phyloP scores from a whole-genome alignment of 2,797 vertebrate genomes.

The Diplodus sargus region DNA sequence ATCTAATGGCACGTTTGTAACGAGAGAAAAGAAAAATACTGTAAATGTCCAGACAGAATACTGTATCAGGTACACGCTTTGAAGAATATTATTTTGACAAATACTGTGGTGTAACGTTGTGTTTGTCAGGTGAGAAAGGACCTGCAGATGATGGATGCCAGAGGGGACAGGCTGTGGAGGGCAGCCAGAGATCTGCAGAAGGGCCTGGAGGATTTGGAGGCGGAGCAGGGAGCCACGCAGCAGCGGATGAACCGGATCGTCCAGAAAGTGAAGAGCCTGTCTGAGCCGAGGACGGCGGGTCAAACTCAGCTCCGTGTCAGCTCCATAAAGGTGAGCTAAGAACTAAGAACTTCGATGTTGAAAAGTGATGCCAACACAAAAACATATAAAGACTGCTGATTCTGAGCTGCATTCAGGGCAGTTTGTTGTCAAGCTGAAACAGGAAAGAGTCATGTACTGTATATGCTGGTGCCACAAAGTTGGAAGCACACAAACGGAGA shows the following conservation, averaged over 20 bases:
- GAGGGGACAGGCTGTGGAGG: constrained; percentile 57
- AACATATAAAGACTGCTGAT: background rate
- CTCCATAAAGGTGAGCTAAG: constrained; percentile 51
- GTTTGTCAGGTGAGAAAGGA: constrained; percentile 61
- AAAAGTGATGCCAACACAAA: background rate
- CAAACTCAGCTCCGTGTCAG: background rate
- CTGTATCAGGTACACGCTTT: background rate
- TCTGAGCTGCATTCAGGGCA: background rate
- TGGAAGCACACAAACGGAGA: background rate
- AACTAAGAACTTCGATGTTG: background rate
- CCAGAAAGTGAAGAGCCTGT: constrained; percentile 41
- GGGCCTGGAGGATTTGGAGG: constrained; percentile 46
- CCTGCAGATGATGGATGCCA: constrained; percentile 65
- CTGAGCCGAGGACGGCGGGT: background rate
- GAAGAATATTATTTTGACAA: background rate
- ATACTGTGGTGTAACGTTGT: background rate
- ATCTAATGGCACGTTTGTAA: background rate
- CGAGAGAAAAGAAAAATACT: background rate
- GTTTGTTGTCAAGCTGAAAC: background rate
- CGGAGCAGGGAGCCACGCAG: constrained; percentile 32
- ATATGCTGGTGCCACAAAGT: background rate
- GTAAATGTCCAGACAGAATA: background rate
- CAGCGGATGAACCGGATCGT: constrained; percentile 44
- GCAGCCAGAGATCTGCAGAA: constrained; percentile 58
- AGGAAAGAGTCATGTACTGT: background rate